phyloP scores from a whole-genome alignment of 2,113 vertebrate genomes.

The Camelus bactrianus region DNA sequence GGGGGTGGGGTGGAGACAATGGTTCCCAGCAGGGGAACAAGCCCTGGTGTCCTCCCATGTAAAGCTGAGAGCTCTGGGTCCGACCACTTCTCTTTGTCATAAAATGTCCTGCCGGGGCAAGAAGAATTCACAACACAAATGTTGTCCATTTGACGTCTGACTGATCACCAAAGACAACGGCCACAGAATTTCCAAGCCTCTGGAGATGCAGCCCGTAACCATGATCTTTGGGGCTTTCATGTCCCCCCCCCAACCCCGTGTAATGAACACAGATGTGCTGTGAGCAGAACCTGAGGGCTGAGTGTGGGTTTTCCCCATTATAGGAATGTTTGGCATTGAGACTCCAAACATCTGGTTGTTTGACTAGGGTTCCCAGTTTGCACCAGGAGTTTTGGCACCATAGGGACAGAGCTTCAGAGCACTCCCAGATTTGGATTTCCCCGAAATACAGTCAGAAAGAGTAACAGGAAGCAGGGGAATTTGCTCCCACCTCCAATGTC shows the following conservation, averaged over 20 bases:
- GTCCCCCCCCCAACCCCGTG: background rate
- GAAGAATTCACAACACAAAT: background rate
- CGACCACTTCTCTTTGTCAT: background rate
- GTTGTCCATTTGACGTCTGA: background rate
- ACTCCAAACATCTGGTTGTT: background rate
- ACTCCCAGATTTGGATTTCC: background rate
- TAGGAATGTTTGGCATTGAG: background rate
- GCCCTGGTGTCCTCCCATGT: too few relatives aligned
- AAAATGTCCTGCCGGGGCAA: background rate
- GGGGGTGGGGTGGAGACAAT: background rate
- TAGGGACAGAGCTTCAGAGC: background rate
- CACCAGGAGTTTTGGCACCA: background rate
- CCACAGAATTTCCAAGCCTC: background rate
- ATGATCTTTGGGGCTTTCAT: background rate
- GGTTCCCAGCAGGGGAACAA: background rate
- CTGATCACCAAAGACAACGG: background rate
- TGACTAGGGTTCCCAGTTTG: background rate
- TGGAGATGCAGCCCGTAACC: background rate
- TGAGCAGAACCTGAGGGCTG: background rate
- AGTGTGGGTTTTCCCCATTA: background rate
- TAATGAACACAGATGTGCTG: fast-evolving
- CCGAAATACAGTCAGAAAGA: background rate
- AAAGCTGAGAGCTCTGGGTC: background rate
- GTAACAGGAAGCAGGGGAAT: background rate
- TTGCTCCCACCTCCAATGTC: too few relatives aligned